phyloP scores from a whole-genome alignment of 2,888 invertebrate species.

The Dryobotodes eremita region DNA sequence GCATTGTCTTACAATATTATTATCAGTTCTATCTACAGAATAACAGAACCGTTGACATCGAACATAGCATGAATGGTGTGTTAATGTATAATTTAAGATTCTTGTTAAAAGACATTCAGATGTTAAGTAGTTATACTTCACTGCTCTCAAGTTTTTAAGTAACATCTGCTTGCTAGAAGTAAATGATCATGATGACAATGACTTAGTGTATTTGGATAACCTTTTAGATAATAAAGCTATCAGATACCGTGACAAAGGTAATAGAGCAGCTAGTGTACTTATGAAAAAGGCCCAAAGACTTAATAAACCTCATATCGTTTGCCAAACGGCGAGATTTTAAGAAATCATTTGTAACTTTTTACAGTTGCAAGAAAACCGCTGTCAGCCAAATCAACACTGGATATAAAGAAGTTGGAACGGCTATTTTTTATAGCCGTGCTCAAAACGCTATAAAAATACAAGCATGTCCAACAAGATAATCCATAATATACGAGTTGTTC shows the following conservation, averaged over 20 bases:
- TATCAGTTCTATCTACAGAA: slow-evolving; percentile 5
- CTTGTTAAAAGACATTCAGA: slow-evolving; percentile 29
- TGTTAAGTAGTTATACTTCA: slow-evolving; percentile 15
- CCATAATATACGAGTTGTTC: slow-evolving; percentile 31
- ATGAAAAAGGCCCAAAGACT: background rate
- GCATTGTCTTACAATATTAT: background rate
- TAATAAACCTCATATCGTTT: background rate
- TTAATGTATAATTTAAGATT: slow-evolving; percentile 14
- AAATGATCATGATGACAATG: background rate
- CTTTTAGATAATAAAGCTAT: too few relatives aligned
- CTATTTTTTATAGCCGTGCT: slow-evolving; percentile 22
- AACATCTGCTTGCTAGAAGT: slow-evolving; percentile 8
- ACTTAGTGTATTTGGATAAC: background rate
- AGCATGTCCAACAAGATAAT: slow-evolving; percentile 44
- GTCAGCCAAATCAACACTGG: slow-evolving; percentile 4
- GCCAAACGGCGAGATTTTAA: background rate
- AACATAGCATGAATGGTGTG: slow-evolving; percentile 16
- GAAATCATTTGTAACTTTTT: background rate
- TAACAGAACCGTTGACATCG: slow-evolving; percentile 28
- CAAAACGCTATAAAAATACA: slow-evolving; percentile 34
- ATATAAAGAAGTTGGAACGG: slow-evolving; percentile 5
- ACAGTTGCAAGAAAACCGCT: slow-evolving; percentile 6
- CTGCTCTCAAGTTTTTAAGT: slow-evolving; percentile 1
- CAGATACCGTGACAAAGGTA: too few relatives aligned
- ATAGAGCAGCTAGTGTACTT: background rate